Evolutionary conservation across 2,797 vertebrate genomes (phyloP).

Genomic region (Xenentodon cancila): DNA sequence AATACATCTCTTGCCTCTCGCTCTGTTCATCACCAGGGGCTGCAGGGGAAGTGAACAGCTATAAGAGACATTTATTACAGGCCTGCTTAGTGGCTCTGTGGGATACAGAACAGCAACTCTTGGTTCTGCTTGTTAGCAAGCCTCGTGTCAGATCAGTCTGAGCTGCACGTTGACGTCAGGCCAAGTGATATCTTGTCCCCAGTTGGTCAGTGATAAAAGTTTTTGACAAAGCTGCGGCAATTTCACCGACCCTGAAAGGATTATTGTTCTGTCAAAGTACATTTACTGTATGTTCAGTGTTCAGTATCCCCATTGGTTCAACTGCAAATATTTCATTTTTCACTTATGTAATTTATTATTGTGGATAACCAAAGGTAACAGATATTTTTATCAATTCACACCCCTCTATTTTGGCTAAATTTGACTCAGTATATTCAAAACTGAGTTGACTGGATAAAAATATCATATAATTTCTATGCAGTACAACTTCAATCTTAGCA

Average conservation of each 20-base stretch:
- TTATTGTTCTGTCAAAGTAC: conserved; percentile 47
- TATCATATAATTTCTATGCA: background rate
- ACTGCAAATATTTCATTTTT: conserved; percentile 7
- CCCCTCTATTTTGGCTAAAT: background rate
- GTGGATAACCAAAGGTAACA: background rate
- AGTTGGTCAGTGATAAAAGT: conserved; percentile 29
- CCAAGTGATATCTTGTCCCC: conserved; percentile 54
- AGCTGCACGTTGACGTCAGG: conserved; percentile 47
- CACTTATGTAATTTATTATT: background rate
- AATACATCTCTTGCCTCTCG: conserved; percentile 51
- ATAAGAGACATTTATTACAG: conserved; percentile 67
- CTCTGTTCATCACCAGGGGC: conserved; percentile 58
- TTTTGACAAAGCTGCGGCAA: conserved; percentile 48
- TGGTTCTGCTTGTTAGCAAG: conserved; percentile 58
- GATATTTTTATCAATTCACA: too few species aligned
- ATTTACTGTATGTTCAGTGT: conserved; percentile 26
- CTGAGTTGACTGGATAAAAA: background rate
- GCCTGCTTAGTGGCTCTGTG: conserved; percentile 53
- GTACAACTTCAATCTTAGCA: background rate
- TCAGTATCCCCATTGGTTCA: conserved; percentile 2
- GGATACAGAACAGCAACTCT: conserved; percentile 44
- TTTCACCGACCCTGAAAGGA: conserved; percentile 42
- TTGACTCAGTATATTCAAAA: conserved; percentile 13
- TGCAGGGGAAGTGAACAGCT: conserved; percentile 49
- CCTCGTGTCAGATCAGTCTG: conserved; percentile 40